phyloP scores from a whole-genome alignment of 1,140 invertebrate genomes.

The Lordiphosa stackelbergi region DNA sequence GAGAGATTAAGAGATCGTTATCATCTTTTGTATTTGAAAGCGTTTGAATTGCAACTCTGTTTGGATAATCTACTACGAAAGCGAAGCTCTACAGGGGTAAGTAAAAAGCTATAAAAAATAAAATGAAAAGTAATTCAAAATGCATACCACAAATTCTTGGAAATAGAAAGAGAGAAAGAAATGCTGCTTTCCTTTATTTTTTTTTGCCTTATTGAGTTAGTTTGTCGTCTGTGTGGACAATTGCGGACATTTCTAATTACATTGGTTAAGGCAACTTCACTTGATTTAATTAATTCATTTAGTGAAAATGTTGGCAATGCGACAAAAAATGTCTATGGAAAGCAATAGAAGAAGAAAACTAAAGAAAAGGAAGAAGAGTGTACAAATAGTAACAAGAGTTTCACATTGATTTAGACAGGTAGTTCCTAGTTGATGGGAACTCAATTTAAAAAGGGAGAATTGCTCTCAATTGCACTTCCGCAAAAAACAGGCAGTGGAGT shows the following conservation, averaged over 20 bases:
- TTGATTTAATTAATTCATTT: constrained; percentile 74
- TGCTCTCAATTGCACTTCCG: too few species aligned
- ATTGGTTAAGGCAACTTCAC: constrained; percentile 48
- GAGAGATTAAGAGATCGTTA: constrained; percentile 87
- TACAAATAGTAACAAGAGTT: not conserved
- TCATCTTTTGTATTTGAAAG: constrained; percentile 91
- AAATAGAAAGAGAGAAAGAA: constrained; percentile 51
- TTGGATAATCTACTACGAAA: constrained; percentile 82
- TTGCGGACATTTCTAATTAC: constrained; percentile 69
- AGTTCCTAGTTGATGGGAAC: constrained; percentile 9
- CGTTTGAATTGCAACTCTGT: constrained; percentile 92
- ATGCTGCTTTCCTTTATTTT: constrained; percentile 50
- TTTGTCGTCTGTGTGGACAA: constrained; percentile 43
- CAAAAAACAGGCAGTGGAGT: too few species aligned
- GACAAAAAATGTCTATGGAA: constrained; percentile 40
- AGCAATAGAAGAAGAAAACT: constrained; percentile 4
- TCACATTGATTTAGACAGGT: constrained; percentile 1
- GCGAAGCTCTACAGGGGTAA: constrained; percentile 69
- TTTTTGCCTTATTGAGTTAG: constrained; percentile 16
- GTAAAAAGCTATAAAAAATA: constrained; percentile 18
- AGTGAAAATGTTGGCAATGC: constrained; percentile 65
- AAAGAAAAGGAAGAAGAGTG: constrained; percentile 1
- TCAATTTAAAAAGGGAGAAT: too few species aligned
- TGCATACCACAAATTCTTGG: constrained; percentile 55
- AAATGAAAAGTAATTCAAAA: constrained; percentile 12